phyloP scores from a whole-genome alignment of 2,888 invertebrate genomes.

The Drosophila paranaensis region DNA sequence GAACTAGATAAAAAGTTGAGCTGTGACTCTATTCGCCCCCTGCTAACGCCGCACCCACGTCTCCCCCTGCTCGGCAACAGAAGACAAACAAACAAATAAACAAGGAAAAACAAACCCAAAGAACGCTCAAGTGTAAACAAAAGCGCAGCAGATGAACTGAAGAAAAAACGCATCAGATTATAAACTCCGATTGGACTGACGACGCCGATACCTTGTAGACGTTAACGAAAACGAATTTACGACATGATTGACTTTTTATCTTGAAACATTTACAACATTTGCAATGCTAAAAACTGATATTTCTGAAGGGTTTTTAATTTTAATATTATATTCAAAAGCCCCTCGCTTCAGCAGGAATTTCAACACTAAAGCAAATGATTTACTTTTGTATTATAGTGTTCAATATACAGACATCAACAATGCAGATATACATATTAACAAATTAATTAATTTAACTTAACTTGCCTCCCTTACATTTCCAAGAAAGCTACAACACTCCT shows the following conservation, averaged over 20 bases:
- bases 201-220: neutral
- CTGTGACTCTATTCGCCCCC: constrained; percentile 4
- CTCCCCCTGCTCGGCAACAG: constrained; percentile 3
- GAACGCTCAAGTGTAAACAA: constrained; percentile 64
- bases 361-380: neutral
- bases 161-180: neutral
- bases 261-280: neutral
- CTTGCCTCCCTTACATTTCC: too few species aligned
- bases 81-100: constrained; percentile 38
- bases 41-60: neutral
- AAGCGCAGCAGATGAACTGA: constrained; percentile 55
- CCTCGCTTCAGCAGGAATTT: neutral
- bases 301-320: neutral
- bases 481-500: neutral
- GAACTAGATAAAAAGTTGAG: constrained; percentile 51
- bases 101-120: constrained; percentile 40
- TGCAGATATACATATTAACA: too few species aligned
- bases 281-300: neutral
- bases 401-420: too few species aligned
- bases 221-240: too few species aligned
- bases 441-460: too few species aligned
- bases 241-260: neutral
- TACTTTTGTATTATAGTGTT: neutral
- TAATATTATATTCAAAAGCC: neutral
- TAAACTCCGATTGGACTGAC: neutral